Percentiles rank a stretch among this genome's conserved stretches.
Evolutionary conservation across 2,888 invertebrate genomes (phyloP).

Genomic region (Agrotis segetum): DNA sequence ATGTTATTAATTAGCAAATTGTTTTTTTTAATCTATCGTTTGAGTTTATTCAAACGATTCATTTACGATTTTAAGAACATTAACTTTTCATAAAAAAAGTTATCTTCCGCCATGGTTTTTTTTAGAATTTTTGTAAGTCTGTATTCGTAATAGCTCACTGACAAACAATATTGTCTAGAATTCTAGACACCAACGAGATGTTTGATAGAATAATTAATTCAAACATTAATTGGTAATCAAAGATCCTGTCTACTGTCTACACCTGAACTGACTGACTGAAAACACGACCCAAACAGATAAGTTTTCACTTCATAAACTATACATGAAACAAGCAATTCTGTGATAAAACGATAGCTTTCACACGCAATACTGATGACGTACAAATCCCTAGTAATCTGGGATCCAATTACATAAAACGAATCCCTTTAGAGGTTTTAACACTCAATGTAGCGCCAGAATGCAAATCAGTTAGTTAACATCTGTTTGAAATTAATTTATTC

Average conservation of each 20-base stretch:
- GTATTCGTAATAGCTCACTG: too few species aligned
- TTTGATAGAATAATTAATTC: background rate
- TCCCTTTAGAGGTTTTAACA: conserved; percentile 69
- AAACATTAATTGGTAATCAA: background rate
- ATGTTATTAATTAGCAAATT: too few species aligned
- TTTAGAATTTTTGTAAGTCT: too few species aligned
- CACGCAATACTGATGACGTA: conserved; percentile 57
- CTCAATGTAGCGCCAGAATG: conserved; percentile 63
- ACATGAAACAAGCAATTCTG: conserved; percentile 35
- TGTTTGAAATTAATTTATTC: conserved; percentile 64
- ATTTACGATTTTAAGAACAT: too few species aligned
- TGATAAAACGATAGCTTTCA: conserved; percentile 51
- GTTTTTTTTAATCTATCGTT: too few species aligned
- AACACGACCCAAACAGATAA: conserved; percentile 22
- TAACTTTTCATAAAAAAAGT: too few species aligned
- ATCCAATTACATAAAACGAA: conserved; percentile 69
- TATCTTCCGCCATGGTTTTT: too few species aligned
- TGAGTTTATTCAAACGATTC: too few species aligned
- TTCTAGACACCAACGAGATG: background rate
- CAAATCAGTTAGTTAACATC: conserved; percentile 63
- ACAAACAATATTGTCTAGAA: too few species aligned
- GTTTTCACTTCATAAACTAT: conserved; percentile 37
- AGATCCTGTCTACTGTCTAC: background rate
- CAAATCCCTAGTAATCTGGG: conserved; percentile 63
- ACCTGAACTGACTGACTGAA: conserved; percentile 21